These are phyloP conservation scores for Choreutis nemorana DNA, from an alignment of 2,888 invertebrate species.

Conservation along the genomic window DNA sequence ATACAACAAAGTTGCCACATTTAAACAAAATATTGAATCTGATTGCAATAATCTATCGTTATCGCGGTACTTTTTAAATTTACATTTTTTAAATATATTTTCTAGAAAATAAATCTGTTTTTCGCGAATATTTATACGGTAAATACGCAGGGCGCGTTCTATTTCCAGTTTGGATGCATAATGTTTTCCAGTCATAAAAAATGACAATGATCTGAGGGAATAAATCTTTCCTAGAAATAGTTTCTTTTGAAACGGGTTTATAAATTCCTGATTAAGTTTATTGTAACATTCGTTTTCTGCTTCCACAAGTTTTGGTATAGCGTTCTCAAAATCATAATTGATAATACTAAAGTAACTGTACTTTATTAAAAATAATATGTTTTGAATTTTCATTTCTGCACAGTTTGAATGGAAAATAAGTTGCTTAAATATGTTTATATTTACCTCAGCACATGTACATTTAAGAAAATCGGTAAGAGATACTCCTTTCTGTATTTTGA, in stretches of 20 bases:
- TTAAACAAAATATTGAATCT: slow-evolving; percentile 46
- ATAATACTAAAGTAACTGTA: slow-evolving; percentile 34
- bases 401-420: slow-evolving; percentile 42
- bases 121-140: slow-evolving; percentile 33
- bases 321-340: slow-evolving; percentile 26
- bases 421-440: slow-evolving; percentile 41
- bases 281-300: slow-evolving; percentile 31
- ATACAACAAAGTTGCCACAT: slow-evolving; percentile 38
- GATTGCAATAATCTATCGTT: slow-evolving; percentile 23
- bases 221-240: slow-evolving; percentile 38
- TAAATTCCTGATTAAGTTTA: slow-evolving; percentile 14
- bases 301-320: slow-evolving; percentile 31
- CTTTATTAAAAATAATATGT: slow-evolving; percentile 36
- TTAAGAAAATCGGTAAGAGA: slow-evolving; percentile 36
- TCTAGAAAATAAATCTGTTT: slow-evolving; percentile 25
- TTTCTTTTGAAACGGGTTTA: slow-evolving; percentile 22
- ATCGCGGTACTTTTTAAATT: slow-evolving; percentile 26
- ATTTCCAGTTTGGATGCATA: slow-evolving; percentile 30
- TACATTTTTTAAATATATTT: slow-evolving; percentile 20
- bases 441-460: slow-evolving; percentile 46
- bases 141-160: slow-evolving; percentile 34
- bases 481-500: slow-evolving; percentile 37
- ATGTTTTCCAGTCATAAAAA: slow-evolving; percentile 26
- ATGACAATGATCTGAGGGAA: slow-evolving; percentile 37
- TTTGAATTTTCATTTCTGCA: slow-evolving; percentile 42